Evolutionary conservation across 1,140 invertebrate species (phyloP), one percentile per base, ranked within the genome.

Genomic region (Rhagoletis zephyria): DNA sequence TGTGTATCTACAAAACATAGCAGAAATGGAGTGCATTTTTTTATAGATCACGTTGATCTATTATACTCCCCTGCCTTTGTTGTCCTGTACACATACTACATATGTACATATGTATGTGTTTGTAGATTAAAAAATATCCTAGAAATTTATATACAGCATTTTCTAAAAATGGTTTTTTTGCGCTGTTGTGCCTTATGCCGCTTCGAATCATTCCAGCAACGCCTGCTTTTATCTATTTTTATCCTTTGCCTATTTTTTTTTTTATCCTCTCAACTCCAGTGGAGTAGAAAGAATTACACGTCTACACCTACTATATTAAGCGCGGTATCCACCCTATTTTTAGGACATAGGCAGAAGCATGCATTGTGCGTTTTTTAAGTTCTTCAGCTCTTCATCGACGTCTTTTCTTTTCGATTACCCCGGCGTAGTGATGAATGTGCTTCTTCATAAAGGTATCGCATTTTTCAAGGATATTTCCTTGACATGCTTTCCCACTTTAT

Each of bases 141-240:
- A 48, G 30, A 48, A 74, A 1, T 51, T 12, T 74, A 0, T n/a
- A 70, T 10, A 3, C 0, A 45, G 2, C 1, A 70, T 70, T 16
- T 4, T 16, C 4, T 48, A 51, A 74, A 48, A 56, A 81, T 56
- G 56, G 30, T 81, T 81, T n/a, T 56, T 56, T 81, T 81, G 48
- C 74, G 56, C 19, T 56, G 51, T 30, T 56, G 48, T 19, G 74
- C 2, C 7, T 48, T n/a, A 30, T 81, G 74, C 51, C 30, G 74
- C 74, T 45, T 9, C 10, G 19, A 81, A 81, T 74, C 12, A 74
- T 14, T 4, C 70, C 4, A 16, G 70, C 45, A 74, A 81, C 74
- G 45, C 74, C 74, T 59, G 48, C 48, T 81, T 81, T 81, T 81
- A 56, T 81, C 74, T 81, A 81, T 81, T 81, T 81, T 16, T 77